These are phyloP conservation scores for Enchytraeus crypticus DNA, from an alignment of 2,888 invertebrate species.

Conservation along the genomic window DNA sequence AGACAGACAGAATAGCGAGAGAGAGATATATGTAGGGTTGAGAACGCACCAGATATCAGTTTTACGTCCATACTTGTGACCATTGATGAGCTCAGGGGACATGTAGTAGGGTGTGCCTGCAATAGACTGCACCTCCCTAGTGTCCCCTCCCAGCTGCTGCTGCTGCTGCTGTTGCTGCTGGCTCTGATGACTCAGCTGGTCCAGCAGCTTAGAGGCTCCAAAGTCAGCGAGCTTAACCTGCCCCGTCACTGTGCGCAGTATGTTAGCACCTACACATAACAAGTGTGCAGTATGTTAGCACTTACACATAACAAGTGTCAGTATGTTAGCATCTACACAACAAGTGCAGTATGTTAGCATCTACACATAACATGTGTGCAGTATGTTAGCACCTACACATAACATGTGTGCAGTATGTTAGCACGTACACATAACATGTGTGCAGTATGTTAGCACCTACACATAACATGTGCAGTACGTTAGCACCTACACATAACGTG, in stretches of 20 bases:
- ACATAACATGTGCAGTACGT: no score
- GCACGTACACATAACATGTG: no score
- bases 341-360: no score
- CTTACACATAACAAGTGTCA: no score
- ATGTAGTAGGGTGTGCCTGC: constrained; percentile 50
- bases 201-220: constrained; percentile 50
- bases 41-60: constrained; percentile 48
- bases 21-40: background rate
- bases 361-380: no score
- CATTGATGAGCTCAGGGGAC: constrained; percentile 49
- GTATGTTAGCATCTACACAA: no score
- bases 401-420: no score
- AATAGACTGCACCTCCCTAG: constrained; percentile 29
- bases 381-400: no score
- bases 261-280: constrained; percentile 51
- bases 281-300: no score
- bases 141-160: background rate
- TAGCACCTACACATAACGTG: no score
- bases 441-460: no score
- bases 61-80: constrained; percentile 47
- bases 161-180: constrained; percentile 48
- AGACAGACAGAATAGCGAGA: no score
- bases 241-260: constrained; percentile 48
- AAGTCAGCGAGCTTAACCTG: constrained; percentile 52
- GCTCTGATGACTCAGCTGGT: constrained; percentile 34